phyloP scores from a whole-genome alignment of 2,888 invertebrate species.

The Cheilosia grossa region DNA sequence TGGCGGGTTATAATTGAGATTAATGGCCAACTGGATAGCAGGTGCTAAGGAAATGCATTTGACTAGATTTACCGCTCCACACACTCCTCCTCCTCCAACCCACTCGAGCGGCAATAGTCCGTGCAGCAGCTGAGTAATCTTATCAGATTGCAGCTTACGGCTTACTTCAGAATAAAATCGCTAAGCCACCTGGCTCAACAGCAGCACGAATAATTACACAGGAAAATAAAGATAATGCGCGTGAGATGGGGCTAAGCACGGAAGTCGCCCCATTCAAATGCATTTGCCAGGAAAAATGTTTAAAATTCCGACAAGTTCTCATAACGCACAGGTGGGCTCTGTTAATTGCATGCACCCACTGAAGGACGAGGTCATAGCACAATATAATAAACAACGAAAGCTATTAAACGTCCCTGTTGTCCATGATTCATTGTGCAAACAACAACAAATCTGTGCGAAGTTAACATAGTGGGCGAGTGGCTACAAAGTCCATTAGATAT shows the following conservation, averaged over 20 bases:
- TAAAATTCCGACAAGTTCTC: slow-evolving; percentile 14
- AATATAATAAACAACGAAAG: slow-evolving; percentile 15
- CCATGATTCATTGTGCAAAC: not conserved
- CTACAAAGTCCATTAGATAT: not conserved
- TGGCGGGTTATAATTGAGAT: slow-evolving; percentile 56
- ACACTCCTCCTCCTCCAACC: not conserved
- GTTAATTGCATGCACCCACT: slow-evolving; percentile 12
- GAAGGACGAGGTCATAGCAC: slow-evolving; percentile 14
- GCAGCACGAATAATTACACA: slow-evolving; percentile 19
- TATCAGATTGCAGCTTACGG: slow-evolving; percentile 29
- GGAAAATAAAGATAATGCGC: slow-evolving; percentile 17
- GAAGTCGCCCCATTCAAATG: not conserved
- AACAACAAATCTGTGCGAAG: slow-evolving; percentile 10
- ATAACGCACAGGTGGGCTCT: not conserved
- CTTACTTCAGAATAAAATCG: slow-evolving; percentile 12
- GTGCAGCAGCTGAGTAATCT: slow-evolving; percentile 39
- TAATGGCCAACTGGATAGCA: slow-evolving; percentile 55
- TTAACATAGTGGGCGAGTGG: slow-evolving; percentile 14
- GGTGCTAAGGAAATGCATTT: slow-evolving; percentile 49
- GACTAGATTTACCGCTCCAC: slow-evolving; percentile 10
- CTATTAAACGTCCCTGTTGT: slow-evolving; percentile 14
- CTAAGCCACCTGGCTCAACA: slow-evolving; percentile 9
- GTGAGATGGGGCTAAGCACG: not conserved
- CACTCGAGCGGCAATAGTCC: slow-evolving; percentile 10
- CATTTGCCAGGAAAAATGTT: slow-evolving; percentile 8